A percentile compares a stretch with the other conserved stretches of the same genome.
Evolutionary conservation across 2,797 vertebrate species (phyloP).

Genomic region (Cirrhinus mrigala): DNA sequence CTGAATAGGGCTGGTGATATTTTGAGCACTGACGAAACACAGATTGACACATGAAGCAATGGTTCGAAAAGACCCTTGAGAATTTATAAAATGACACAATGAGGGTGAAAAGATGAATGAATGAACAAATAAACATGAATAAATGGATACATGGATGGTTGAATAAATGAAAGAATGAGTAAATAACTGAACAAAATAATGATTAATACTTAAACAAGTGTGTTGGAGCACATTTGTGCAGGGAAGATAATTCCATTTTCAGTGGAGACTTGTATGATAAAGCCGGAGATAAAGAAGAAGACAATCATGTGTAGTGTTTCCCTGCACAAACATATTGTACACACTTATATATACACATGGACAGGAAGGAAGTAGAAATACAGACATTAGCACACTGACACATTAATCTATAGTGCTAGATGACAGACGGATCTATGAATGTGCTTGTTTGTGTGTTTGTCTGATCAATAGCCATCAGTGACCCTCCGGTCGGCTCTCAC

Average conservation of each 20-base stretch:
- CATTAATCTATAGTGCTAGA: conserved; percentile 75
- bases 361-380: conserved; percentile 19
- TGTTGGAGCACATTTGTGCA: neutral
- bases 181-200: neutral
- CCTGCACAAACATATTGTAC: neutral
- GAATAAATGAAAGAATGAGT: neutral
- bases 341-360: neutral
- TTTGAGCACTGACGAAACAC: conserved; percentile 38
- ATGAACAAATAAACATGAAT: neutral
- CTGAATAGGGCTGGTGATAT: neutral
- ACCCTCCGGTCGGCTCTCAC: conserved; percentile 71
- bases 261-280: conserved; percentile 61
- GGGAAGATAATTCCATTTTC: conserved; percentile 62
- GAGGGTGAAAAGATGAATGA: neutral
- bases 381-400: conserved; percentile 63
- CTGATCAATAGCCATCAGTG: conserved; percentile 83
- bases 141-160: neutral
- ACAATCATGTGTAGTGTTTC: neutral
- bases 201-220: neutral
- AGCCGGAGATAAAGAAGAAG: conserved; percentile 33
- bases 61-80: neutral
- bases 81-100: conserved; percentile 4
- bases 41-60: conserved; percentile 10
- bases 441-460: conserved; percentile 52
- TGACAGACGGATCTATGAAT: conserved; percentile 69